Evolutionary conservation across 1,140 invertebrate genomes (phyloP), one percentile per base, ranked within the genome.

Genomic region (Radopholus similis): DNA sequence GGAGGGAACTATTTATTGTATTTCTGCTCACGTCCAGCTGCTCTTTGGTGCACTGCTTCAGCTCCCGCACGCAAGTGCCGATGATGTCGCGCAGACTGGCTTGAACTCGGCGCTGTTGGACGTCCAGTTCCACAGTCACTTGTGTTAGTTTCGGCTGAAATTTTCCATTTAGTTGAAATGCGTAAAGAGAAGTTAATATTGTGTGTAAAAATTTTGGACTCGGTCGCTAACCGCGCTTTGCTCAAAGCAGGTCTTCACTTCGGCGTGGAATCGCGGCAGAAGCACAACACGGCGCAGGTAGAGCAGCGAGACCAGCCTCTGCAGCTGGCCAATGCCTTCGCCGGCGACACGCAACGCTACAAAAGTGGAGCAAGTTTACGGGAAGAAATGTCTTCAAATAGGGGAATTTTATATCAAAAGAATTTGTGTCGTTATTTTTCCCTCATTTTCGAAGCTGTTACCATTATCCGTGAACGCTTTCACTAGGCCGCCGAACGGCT

Each of bases 381-480:
- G n/a, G n/a, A n/a, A n/a, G n/a, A n/a, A n/a, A n/a, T n/a, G n/a
- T n/a, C n/a, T n/a, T n/a, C n/a, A n/a, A n/a, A n/a, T n/a, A n/a
- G n/a, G n/a, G n/a, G n/a, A n/a, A n/a, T n/a, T n/a, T n/a, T n/a
- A n/a, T n/a, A n/a, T n/a, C n/a, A n/a, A n/a, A n/a, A n/a, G n/a
- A n/a, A n/a, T n/a, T n/a, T n/a, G n/a, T n/a, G n/a, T n/a, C n/a
- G n/a, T n/a, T n/a, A n/a, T n/a, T n/a, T n/a, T n/a, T n/a, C n/a
- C n/a, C n/a, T n/a, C n/a, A n/a, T n/a, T n/a, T n/a, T n/a, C n/a
- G n/a, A n/a, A n/a, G n/a, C n/a, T n/a, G n/a, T n/a, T 62, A 2
- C 77, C 70, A 47, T 60, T 26, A 44, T 80, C 78, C 1, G 77
- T 77, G 62, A 80, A 82, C 9, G 77, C 77, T 64, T 77, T 71